Evolutionary conservation across 2,888 invertebrate genomes (phyloP), one percentile per base, ranked within the genome.

Genomic region (Tineola bisselliella): DNA sequence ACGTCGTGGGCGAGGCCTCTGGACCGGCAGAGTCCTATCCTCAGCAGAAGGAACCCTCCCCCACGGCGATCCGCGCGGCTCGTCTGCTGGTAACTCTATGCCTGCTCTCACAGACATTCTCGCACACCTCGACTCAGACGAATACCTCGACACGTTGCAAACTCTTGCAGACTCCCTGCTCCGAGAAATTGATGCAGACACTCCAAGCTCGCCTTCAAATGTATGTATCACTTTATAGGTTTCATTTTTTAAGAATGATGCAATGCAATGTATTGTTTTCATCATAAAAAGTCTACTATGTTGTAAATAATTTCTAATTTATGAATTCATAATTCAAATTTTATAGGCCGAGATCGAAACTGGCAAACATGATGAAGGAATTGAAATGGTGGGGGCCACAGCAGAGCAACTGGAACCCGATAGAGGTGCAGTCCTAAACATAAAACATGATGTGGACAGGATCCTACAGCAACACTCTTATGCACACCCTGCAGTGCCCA

Each of bases 31-130:
- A 89, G 91, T 93, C 92, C 93, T 86, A 88, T 91, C 96, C 97
- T 97, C 98, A 90, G 98, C 92, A 96, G 97, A 96, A 95, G 91
- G 93, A 91, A 90, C 91, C 89, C 90, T 89, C 89, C 81, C 90
- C 91, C 89, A 82, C 90, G 91, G 91, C 91, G 89, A 81, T 88
- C 84, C 89, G 89, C 87, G 88, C 89, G 90, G 90, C 90, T 59
- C 90, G 92, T 68, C 88, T 91, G 90, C 90, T 91, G 89, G 90
- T 93, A 79, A 88, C 92, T 87, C 89, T 92, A 77, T 93, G 90
- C 90, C 92, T 93, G 88, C 93, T 94, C 89, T 94, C 91, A 89
- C 93, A 90, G 94, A 94, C 89, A 87, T 94, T 88, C 90, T 94
- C 90, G 90, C 91, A 69, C 92, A 93, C 76, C 89, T 94, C 89